A percentile compares a stretch with the other conserved stretches of the same genome.
Evolutionary conservation across 2,888 invertebrate genomes (phyloP).

Genomic region (Brenthis hecate): DNA sequence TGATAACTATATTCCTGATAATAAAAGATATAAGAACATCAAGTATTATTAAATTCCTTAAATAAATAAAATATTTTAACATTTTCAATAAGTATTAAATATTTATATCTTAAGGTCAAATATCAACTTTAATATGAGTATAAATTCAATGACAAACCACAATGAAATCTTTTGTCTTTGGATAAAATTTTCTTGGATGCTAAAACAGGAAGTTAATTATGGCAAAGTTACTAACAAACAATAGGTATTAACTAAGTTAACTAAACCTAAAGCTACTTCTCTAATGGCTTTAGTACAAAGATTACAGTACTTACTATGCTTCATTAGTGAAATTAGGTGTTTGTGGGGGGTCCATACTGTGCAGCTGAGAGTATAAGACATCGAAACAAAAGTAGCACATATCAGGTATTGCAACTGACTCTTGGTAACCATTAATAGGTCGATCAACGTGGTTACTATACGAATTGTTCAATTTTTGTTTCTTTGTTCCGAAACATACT

Average conservation of each 20-base stretch:
- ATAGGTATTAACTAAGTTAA: slow-evolving; percentile 13
- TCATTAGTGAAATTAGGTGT: slow-evolving; percentile 96
- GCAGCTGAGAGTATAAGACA: slow-evolving; percentile 96
- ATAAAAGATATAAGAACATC: too few relatives aligned
- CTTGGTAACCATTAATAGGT: slow-evolving; percentile 78
- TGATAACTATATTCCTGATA: too few relatives aligned
- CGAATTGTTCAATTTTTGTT: slow-evolving; percentile 92
- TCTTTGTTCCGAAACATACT: slow-evolving; percentile 95
- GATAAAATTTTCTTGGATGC: slow-evolving; percentile 3
- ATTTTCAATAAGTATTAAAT: too few relatives aligned
- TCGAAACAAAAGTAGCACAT: slow-evolving; percentile 99
- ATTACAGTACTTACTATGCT: slow-evolving; percentile 90
- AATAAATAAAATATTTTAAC: too few relatives aligned
- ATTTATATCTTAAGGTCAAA: slow-evolving; percentile 5
- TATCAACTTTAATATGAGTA: slow-evolving; percentile 4
- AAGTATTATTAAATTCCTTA: too few relatives aligned
- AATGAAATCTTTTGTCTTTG: slow-evolving; percentile 14
- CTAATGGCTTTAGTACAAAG: slow-evolving; percentile 29
- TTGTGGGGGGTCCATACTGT: slow-evolving; percentile 95
- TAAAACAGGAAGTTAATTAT: slow-evolving; percentile 4
- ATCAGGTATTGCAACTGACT: slow-evolving; percentile 91
- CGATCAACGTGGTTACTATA: slow-evolving; percentile 83
- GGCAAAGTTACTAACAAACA: slow-evolving; percentile 12
- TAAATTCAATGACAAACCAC: slow-evolving; percentile 7
- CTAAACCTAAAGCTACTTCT: slow-evolving; percentile 8